phyloP scores from a whole-genome alignment of 2,888 invertebrate genomes.

The Phania funesta region DNA sequence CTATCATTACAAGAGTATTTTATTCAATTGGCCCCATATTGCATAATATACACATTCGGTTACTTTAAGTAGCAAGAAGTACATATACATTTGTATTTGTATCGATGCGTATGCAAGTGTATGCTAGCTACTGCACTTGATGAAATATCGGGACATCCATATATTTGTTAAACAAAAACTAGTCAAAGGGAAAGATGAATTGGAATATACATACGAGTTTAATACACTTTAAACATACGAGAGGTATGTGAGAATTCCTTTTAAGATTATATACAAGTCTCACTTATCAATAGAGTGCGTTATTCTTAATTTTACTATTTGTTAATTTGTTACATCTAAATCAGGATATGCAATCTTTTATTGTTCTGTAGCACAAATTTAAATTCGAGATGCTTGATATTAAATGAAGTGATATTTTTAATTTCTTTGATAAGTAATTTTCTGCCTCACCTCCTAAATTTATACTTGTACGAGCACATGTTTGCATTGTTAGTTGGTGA shows the following conservation, averaged over 20 bases:
- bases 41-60: constrained; percentile 48
- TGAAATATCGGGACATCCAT: constrained; percentile 60
- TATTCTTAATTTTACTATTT: too few relatives aligned
- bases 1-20: constrained; percentile 42
- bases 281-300: too few relatives aligned
- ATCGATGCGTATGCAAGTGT: not conserved
- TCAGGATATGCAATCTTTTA: too few relatives aligned
- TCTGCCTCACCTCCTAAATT: not conserved
- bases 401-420: too few relatives aligned
- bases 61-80: constrained; percentile 8
- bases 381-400: too few relatives aligned
- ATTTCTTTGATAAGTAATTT: not conserved
- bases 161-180: constrained; percentile 50
- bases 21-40: constrained; percentile 54
- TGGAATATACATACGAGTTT: constrained; percentile 8
- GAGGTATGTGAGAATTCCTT: not conserved
- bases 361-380: too few relatives aligned
- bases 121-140: constrained; percentile 6
- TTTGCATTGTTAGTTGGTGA: constrained; percentile 43
- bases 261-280: not conserved
- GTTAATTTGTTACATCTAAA: too few relatives aligned
- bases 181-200: constrained; percentile 30
- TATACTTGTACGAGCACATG: not conserved
- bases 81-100: not conserved
- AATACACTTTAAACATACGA: constrained; percentile 9